These are phyloP conservation scores for Epinotia demarniana DNA, from an alignment of 2,888 invertebrate genomes.

Conservation along the genomic window DNA sequence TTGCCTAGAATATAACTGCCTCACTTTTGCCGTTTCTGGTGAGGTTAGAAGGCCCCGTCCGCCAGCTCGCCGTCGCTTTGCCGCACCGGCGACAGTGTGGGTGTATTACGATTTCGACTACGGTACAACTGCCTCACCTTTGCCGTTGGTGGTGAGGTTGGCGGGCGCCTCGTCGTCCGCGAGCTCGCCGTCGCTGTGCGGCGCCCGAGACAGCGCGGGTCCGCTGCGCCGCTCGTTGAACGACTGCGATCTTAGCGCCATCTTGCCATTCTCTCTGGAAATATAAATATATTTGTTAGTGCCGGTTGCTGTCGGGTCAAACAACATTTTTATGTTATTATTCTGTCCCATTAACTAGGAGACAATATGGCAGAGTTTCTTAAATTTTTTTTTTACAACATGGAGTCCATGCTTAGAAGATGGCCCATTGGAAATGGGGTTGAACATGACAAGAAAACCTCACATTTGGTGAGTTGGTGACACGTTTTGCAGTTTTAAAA, in stretches of 20 bases:
- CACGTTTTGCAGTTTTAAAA: too few species aligned
- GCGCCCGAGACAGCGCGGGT: conserved; percentile 69
- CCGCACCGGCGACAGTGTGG: not conserved
- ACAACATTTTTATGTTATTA: too few species aligned
- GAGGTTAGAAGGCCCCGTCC: not conserved
- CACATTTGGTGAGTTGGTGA: too few species aligned
- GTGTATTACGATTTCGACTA: not conserved
- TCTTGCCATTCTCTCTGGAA: conserved; percentile 81
- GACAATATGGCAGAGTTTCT: too few species aligned
- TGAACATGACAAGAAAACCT: too few species aligned
- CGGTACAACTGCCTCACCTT: conserved; percentile 63
- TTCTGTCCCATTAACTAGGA: too few species aligned
- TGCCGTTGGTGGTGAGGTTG: conserved; percentile 67
- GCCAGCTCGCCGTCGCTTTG: not conserved
- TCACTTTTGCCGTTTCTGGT: not conserved
- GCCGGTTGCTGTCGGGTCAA: not conserved
- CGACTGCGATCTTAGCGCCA: conserved; percentile 81
- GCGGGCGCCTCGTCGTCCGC: conserved; percentile 74
- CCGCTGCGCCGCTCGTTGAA: conserved; percentile 78
- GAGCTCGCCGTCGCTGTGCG: conserved; percentile 80
- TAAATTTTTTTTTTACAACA: too few species aligned
- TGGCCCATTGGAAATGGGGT: too few species aligned
- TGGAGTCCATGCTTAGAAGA: too few species aligned
- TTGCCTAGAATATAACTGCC: not conserved
- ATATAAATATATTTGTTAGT: conserved; percentile 40